These are phyloP conservation scores for Chlorodrepanis virens DNA, from an alignment of 2,113 vertebrate genomes.

Conservation along the genomic window DNA sequence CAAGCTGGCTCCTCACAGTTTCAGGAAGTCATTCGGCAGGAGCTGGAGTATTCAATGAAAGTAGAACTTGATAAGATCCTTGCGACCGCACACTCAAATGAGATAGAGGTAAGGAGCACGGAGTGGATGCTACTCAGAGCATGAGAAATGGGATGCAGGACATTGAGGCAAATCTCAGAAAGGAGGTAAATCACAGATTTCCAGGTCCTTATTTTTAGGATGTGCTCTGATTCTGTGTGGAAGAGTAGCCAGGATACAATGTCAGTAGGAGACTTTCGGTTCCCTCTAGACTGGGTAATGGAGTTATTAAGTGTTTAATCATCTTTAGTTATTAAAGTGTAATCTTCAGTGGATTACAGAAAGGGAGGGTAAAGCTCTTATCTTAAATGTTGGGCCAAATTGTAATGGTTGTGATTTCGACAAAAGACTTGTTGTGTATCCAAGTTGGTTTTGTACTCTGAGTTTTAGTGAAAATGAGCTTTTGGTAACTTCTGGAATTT, in stretches of 20 bases:
- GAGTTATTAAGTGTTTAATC: slow-evolving; percentile 11
- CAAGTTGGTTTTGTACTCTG: neutral
- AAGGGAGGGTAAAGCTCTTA: neutral
- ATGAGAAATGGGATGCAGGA: neutral
- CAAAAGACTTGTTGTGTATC: neutral
- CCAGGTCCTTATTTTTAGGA: neutral
- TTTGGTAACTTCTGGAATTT: neutral
- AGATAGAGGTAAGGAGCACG: slow-evolving; percentile 79
- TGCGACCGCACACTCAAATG: slow-evolving; percentile 74
- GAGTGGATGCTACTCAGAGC: neutral
- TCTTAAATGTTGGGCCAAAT: neutral
- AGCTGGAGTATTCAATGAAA: slow-evolving; percentile 93
- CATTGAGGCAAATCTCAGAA: neutral
- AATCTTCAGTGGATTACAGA: neutral
- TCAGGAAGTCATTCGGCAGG: slow-evolving; percentile 94
- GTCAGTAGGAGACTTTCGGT: neutral
- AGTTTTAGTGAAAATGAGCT: neutral
- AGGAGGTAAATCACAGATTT: neutral
- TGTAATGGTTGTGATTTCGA: neutral
- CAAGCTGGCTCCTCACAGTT: slow-evolving; percentile 86
- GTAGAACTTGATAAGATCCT: slow-evolving; percentile 89
- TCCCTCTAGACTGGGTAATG: neutral
- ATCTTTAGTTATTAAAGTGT: slow-evolving; percentile 15
- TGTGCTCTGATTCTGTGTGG: neutral
- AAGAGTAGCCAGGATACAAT: neutral